Percentiles rank a stretch among this genome's conserved stretches.
phyloP scores from a whole-genome alignment of 2,888 invertebrate species.

The Galeopsomyia nigrocyanea region DNA sequence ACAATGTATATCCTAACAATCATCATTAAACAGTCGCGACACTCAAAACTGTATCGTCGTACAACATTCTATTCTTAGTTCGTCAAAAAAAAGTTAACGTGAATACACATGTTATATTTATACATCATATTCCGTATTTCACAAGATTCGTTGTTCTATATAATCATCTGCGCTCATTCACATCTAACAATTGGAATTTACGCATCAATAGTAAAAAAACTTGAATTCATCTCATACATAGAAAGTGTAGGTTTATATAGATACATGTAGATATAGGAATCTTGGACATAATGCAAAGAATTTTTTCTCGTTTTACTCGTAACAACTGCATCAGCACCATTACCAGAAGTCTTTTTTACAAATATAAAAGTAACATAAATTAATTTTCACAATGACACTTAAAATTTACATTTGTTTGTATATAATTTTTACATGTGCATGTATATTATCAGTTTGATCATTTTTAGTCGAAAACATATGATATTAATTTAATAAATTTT shows the following conservation, averaged over 20 bases:
- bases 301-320: no score
- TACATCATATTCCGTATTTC: neutral
- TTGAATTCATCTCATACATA: slow-evolving; percentile 29
- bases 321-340: no score
- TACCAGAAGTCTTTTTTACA: no score
- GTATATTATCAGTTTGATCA: no score
- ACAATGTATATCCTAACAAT: slow-evolving; percentile 4
- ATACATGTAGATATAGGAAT: no score
- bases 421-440: no score
- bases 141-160: slow-evolving; percentile 42
- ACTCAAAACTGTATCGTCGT: neutral
- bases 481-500: no score
- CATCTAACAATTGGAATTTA: slow-evolving; percentile 13
- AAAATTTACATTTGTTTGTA: no score
- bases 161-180: slow-evolving; percentile 16
- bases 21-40: slow-evolving; percentile 2
- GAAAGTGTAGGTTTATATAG: slow-evolving; percentile 39
- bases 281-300: no score
- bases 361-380: no score
- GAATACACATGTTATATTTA: slow-evolving; percentile 12
- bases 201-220: slow-evolving; percentile 31
- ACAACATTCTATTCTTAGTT: neutral
- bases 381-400: no score
- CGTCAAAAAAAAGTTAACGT: slow-evolving; percentile 10
- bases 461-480: no score